Percentiles rank a stretch among this genome's conserved stretches.
phyloP scores from a whole-genome alignment of 2,888 invertebrate species.

The Epiblema foenella region DNA sequence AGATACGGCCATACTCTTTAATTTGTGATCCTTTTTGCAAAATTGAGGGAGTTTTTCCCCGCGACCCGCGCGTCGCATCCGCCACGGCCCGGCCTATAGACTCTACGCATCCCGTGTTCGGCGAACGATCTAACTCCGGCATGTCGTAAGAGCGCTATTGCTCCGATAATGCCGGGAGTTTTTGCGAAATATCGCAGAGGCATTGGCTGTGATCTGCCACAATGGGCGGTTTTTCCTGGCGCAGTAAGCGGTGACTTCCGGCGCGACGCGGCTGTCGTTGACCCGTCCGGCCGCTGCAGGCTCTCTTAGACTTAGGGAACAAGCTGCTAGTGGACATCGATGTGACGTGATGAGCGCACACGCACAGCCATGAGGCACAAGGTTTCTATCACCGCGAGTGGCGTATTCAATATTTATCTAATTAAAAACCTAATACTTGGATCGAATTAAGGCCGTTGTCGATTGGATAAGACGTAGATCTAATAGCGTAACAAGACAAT shows the following conservation, averaged over 20 bases:
- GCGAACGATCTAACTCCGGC: conserved; percentile 18
- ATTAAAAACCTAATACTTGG: neutral
- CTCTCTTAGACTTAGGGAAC: too few species aligned
- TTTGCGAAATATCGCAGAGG: conserved; percentile 30
- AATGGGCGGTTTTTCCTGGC: conserved; percentile 36
- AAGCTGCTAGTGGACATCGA: neutral
- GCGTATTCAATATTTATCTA: too few species aligned
- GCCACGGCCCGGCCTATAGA: neutral
- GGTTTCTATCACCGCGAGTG: neutral
- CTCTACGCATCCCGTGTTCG: conserved; percentile 14
- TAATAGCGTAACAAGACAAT: neutral
- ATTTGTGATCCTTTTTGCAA: too few species aligned
- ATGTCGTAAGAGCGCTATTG: conserved; percentile 40
- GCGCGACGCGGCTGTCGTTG: conserved; percentile 16
- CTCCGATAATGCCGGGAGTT: conserved; percentile 21
- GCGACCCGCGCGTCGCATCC: neutral
- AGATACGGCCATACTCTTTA: too few species aligned
- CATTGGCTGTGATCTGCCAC: conserved; percentile 19
- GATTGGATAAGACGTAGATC: neutral
- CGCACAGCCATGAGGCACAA: neutral
- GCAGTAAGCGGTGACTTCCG: conserved; percentile 34
- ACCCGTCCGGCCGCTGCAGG: neutral
- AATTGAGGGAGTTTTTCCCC: too few species aligned
- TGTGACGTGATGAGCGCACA: neutral
- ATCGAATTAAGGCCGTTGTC: neutral